These are phyloP conservation scores for Hypomecis atomaria DNA, from an alignment of 2,888 invertebrate species.

Conservation along the genomic window DNA sequence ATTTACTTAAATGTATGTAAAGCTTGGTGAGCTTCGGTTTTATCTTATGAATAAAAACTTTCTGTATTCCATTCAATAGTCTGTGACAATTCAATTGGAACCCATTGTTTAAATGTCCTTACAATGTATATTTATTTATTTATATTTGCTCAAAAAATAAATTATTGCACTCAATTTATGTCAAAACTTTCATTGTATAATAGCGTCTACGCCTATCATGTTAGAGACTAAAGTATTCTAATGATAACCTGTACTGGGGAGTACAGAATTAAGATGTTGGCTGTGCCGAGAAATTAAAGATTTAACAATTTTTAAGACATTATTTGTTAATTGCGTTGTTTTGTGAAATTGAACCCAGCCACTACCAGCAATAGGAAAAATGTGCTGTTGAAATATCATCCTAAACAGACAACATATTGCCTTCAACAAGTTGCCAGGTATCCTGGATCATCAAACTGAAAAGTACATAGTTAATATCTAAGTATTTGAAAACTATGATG, in stretches of 20 bases:
- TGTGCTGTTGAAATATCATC: not conserved
- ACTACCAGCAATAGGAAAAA: slow-evolving; percentile 19
- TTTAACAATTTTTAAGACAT: slow-evolving; percentile 39
- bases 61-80: slow-evolving; percentile 41
- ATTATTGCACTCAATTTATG: slow-evolving; percentile 40
- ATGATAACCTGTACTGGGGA: slow-evolving; percentile 56
- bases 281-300: slow-evolving; percentile 65
- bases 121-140: slow-evolving; percentile 35
- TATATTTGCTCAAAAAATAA: slow-evolving; percentile 43
- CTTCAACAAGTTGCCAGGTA: slow-evolving; percentile 29
- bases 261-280: slow-evolving; percentile 70
- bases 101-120: slow-evolving; percentile 38
- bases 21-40: slow-evolving; percentile 63
- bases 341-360: slow-evolving; percentile 19
- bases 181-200: slow-evolving; percentile 39
- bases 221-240: slow-evolving; percentile 58
- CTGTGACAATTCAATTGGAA: slow-evolving; percentile 33
- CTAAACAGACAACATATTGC: slow-evolving; percentile 6
- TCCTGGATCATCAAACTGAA: slow-evolving; percentile 53
- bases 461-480: slow-evolving; percentile 66
- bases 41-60: slow-evolving; percentile 55
- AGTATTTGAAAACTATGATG: slow-evolving; percentile 63
- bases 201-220: slow-evolving; percentile 36
- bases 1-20: slow-evolving; percentile 69
- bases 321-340: slow-evolving; percentile 24